Base-by-base conservation (phyloP, 2,113 vertebrate genomes). In the Tautogolabrus adspersus region DNA sequence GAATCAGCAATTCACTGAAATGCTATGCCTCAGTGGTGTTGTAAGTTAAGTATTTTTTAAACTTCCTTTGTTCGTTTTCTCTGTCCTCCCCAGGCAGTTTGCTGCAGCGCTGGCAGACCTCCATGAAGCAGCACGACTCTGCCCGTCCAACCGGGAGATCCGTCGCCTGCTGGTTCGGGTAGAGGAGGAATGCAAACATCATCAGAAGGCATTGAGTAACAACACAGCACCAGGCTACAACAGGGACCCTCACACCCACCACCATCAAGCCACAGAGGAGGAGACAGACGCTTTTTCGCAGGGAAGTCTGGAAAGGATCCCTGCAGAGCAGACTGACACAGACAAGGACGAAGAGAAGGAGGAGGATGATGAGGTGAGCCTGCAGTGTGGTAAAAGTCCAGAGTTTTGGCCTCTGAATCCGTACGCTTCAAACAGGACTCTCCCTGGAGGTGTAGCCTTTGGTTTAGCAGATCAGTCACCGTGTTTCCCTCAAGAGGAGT, bases 91-190 rank as follows among this genome's bases (percentile, higher is more conserved):
- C 84, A 99, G 98, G 94, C 97, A 99, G 81, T 96, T 98, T 40
- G 91, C 93, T 26, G 96, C 96, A 52, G 98, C 98, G 5, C 95
- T 98, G 60, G 93, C 96, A 67, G 98, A 99, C 89, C 89, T 99
- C 77, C 94, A 95, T 3, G 98, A 99, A 88, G 98, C 98, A 3
- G 87, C 95, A 51, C 96, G 97, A 79, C 93, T 99, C 62, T 97
- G 95, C 85, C 98, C 98, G n/a, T 91, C 93, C 90, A 99, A 98
- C 88, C 94, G 96, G 74, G 98, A 99, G 92, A 96, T 99, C 87
- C 94, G 93, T 56, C 94, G 97, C 57, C 95, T 99, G 15, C 92
- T 98, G 84, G 87, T 93, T 18, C 96, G 98, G 0, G 97, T 99
- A 5, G 97, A 98, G 86, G 98, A 99, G 66, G 98, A 99, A 64